Evolutionary conservation across 2,888 invertebrate genomes (phyloP).

Genomic region (Andricus curvator): DNA sequence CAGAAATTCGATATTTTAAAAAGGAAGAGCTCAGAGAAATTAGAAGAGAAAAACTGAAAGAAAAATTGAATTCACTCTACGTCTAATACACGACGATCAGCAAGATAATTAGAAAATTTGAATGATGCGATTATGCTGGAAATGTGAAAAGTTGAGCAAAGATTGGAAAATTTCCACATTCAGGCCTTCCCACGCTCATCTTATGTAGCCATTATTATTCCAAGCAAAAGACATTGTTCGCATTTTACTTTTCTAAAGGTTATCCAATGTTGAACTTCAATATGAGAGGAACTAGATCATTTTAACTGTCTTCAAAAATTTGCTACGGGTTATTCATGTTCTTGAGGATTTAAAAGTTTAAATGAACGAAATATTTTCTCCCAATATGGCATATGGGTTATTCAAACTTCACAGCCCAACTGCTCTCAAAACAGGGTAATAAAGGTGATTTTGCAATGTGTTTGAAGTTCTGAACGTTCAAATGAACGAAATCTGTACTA

Average conservation of each 20-base stretch:
- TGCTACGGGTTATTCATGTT: too few species aligned
- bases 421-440: too few species aligned
- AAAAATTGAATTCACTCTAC: background rate
- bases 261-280: background rate
- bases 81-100: background rate
- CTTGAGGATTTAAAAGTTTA: too few species aligned
- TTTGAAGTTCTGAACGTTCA: too few species aligned
- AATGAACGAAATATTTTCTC: too few species aligned
- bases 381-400: too few species aligned
- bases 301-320: too few species aligned
- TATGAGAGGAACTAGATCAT: too few species aligned
- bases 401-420: too few species aligned
- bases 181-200: background rate
- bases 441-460: too few species aligned
- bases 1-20: slow-evolving; percentile 25
- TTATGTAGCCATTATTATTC: background rate
- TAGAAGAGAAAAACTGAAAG: background rate
- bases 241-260: background rate
- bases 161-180: slow-evolving; percentile 1
- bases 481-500: too few species aligned
- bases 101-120: slow-evolving; percentile 4
- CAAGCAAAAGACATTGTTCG: background rate
- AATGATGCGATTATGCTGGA: background rate
- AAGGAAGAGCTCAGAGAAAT: background rate
- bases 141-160: slow-evolving; percentile 5